Conservation (phyloP, 2,888 invertebrate genomes). For the Latheticus oryzae region DNA sequence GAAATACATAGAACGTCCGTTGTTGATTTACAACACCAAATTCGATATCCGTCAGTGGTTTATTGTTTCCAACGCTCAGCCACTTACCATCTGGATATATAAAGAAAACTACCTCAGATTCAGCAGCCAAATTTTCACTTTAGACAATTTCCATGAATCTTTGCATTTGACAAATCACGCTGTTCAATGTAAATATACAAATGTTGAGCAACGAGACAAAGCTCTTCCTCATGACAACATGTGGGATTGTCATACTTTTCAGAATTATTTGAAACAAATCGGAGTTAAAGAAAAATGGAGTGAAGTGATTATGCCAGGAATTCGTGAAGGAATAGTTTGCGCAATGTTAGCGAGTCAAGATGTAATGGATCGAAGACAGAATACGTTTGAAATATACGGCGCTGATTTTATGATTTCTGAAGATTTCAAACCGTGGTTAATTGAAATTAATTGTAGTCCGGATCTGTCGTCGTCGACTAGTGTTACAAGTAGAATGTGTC, state of each 20-base stretch:
- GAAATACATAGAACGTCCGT: conserved; percentile 93
- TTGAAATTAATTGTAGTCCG: conserved; percentile 95
- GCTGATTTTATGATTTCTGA: conserved; percentile 96
- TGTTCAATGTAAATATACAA: conserved; percentile 88
- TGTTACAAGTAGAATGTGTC: conserved; percentile 87
- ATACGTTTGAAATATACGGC: conserved; percentile 93
- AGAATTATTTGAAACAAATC: conserved; percentile 73
- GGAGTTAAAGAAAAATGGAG: conserved; percentile 86
- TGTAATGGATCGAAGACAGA: conserved; percentile 81
- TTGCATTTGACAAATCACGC: conserved; percentile 95
- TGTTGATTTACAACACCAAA: conserved; percentile 90
- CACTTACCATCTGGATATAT: conserved; percentile 93
- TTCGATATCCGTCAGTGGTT: conserved; percentile 98
- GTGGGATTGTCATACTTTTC: conserved; percentile 92
- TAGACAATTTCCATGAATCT: conserved; percentile 91
- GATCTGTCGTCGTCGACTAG: conserved; percentile 91
- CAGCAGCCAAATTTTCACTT: conserved; percentile 88
- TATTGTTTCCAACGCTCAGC: conserved; percentile 89
- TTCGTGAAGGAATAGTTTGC: conserved; percentile 71
- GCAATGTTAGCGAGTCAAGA: conserved; percentile 90
- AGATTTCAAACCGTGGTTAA: conserved; percentile 89
- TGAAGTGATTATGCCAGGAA: conserved; percentile 84
- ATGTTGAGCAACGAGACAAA: conserved; percentile 75
- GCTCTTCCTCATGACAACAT: conserved; percentile 90
- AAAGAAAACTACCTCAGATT: conserved; percentile 93